Evolutionary conservation across 1,140 invertebrate genomes (phyloP), one percentile per base, ranked within the genome.

Genomic region (Cydia fagiglandana): DNA sequence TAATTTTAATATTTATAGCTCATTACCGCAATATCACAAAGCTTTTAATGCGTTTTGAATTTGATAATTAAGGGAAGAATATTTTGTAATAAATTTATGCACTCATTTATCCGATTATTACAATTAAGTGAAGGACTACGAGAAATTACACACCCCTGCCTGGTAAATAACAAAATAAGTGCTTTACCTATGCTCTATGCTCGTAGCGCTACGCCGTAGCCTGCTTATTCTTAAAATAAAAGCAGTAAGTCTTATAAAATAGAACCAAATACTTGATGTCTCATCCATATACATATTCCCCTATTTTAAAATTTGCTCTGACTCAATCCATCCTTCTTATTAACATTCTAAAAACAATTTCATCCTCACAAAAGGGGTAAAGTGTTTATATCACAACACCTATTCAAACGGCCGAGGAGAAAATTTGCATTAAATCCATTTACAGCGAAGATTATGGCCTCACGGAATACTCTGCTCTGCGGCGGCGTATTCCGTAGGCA

Each of bases 391-490:
- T 84, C 81, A 81, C 66, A 79, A 76, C 77, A 77, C 70, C 82
- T 79, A 81, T 80, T 81, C 75, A 80, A 80, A 79, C 81, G 77
- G 75, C 77, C 77, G 78, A 80, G 78, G 78, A 70, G 77, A 77
- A 82, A 84, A 88, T 88, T 87, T 87, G 86, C 85, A 88, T 88
- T 85, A 86, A 86, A 85, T 85, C 86, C 86, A 87, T 88, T 88
- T 86, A 86, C 82, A 80, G 80, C 76, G 80, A 84, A 83, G 81
- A 85, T 86, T 84, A 86, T 85, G 83, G 81, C 79, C 75, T 76
- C 75, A 80, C 76, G 76, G 81, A 84, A 77, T 82, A 82, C 78
- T 80, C 81, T 41, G 75, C 74, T 77, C 76, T 77, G 77, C 74
- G 76, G 77, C 74, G 73, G 74, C 75, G 79, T 83, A 86, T 85